Evolutionary conservation across 2,113 vertebrate genomes (phyloP).

Genomic region (Ranitomeya variabilis): DNA sequence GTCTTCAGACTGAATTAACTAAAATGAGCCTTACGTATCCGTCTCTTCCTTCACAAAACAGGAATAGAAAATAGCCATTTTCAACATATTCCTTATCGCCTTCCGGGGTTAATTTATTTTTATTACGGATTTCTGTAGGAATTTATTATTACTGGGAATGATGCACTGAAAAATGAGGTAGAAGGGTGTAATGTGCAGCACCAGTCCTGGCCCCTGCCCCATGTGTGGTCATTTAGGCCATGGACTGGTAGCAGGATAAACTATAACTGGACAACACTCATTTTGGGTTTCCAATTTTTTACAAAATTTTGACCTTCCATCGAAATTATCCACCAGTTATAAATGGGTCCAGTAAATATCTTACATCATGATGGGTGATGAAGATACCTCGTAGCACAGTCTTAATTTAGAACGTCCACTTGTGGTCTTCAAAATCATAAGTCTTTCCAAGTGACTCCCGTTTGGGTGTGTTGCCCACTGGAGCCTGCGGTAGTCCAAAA

Average conservation of each 20-base stretch:
- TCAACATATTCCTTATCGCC: not conserved
- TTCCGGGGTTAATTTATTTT: not conserved
- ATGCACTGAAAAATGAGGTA: not conserved
- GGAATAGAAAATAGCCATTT: not conserved
- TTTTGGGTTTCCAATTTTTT: not conserved
- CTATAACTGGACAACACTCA: too few species aligned
- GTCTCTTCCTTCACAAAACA: not conserved
- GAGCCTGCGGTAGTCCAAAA: not conserved
- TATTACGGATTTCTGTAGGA: not conserved
- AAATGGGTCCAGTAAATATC: not conserved
- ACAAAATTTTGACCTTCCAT: not conserved
- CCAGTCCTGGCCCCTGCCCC: too few species aligned
- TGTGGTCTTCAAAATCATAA: not conserved
- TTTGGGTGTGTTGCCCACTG: not conserved
- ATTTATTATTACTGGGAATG: not conserved
- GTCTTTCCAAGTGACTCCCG: not conserved
- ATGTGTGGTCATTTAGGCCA: too few species aligned
- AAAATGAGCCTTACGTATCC: not conserved
- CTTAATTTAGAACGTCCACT: too few species aligned
- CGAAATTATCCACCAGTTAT: not conserved
- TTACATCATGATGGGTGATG: not conserved
- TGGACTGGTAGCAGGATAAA: too few species aligned
- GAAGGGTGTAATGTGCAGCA: not conserved
- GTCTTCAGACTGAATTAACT: conserved; percentile 28
- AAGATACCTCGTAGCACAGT: not conserved